Conservation (phyloP, 2,888 invertebrate genomes). For the Nephrocerus scutellatus region DNA sequence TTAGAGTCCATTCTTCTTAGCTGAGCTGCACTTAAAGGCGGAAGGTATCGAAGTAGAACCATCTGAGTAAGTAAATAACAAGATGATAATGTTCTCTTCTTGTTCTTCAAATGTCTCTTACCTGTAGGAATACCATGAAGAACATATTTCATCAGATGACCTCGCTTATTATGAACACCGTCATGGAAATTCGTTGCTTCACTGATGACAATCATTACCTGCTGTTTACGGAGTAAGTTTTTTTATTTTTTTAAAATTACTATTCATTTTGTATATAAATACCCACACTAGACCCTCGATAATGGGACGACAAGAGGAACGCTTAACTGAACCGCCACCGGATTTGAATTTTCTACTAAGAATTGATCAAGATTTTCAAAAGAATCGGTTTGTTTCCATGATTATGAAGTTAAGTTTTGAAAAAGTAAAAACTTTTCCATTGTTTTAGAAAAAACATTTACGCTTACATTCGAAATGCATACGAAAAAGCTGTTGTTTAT, state of each 20-base stretch:
- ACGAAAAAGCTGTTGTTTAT: conserved; percentile 57
- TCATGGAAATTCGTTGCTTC: conserved; percentile 62
- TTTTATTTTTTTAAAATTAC: neutral
- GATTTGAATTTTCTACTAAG: conserved; percentile 62
- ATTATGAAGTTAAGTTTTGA: too few relatives aligned
- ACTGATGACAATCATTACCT: conserved; percentile 63
- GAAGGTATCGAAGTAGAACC: conserved; percentile 52
- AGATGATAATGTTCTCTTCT: conserved; percentile 22
- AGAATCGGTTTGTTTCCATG: conserved; percentile 30
- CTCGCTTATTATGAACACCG: conserved; percentile 51
- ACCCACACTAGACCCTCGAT: conserved; percentile 65
- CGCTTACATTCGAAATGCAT: conserved; percentile 54
- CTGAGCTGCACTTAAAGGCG: conserved; percentile 54
- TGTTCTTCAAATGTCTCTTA: conserved; percentile 31
- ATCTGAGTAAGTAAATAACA: conserved; percentile 41
- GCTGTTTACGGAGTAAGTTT: conserved; percentile 61
- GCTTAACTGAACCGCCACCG: conserved; percentile 68
- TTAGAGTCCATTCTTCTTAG: conserved; percentile 48
- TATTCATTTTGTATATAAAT: too few relatives aligned
- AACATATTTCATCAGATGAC: conserved; percentile 37
- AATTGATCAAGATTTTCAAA: conserved; percentile 51
- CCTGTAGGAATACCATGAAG: conserved; percentile 29
- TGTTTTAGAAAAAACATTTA: conserved; percentile 51
- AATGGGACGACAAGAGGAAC: conserved; percentile 72
- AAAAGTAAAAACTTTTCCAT: too few relatives aligned